Conservation (phyloP, 2,113 vertebrate genomes). For the Coryphaenoides rupestris region DNA sequence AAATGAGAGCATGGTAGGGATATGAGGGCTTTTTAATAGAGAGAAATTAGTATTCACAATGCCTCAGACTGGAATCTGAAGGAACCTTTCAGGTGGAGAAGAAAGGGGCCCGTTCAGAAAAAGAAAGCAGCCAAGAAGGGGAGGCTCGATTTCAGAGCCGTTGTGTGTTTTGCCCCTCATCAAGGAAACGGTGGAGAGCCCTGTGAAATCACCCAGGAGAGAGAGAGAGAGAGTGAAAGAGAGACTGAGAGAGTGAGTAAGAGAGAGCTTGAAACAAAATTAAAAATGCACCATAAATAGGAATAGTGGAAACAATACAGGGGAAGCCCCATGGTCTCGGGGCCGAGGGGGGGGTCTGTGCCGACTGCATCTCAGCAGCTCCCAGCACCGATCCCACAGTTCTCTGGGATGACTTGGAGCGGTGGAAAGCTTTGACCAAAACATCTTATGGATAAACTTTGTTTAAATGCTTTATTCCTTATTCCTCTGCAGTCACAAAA, state of each 20-base stretch:
- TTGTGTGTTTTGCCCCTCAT: conserved; percentile 76
- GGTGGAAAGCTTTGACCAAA: conserved; percentile 59
- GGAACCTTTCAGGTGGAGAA: conserved; percentile 81
- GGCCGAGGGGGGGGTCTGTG: conserved; percentile 46
- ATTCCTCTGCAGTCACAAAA: conserved; percentile 45
- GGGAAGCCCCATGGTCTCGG: conserved; percentile 59
- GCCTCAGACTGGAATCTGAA: conserved; percentile 78
- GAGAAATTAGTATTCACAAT: conserved; percentile 82
- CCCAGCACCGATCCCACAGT: conserved; percentile 55
- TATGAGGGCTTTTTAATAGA: conserved; percentile 78
- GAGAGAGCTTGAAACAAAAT: conserved; percentile 63
- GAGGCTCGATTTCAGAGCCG: conserved; percentile 69
- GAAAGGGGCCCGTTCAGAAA: conserved; percentile 76
- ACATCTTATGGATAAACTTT: conserved; percentile 49
- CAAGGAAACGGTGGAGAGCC: conserved; percentile 63
- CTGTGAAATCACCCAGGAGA: conserved; percentile 74
- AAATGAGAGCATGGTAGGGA: conserved; percentile 81
- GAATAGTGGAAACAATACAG: conserved; percentile 66
- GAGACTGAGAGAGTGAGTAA: conserved; percentile 19
- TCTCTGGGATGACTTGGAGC: conserved; percentile 60
- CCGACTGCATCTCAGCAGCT: conserved; percentile 41
- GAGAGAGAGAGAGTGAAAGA: conserved; percentile 32
- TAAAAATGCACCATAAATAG: conserved; percentile 74
- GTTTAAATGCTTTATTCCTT: conserved; percentile 21
- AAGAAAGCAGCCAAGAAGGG: conserved; percentile 73